Percentiles rank a stretch among this genome's conserved stretches.
These are phyloP conservation scores for Nerophis ophidion DNA, from an alignment of 2,113 vertebrate species.

Conservation along the genomic window DNA sequence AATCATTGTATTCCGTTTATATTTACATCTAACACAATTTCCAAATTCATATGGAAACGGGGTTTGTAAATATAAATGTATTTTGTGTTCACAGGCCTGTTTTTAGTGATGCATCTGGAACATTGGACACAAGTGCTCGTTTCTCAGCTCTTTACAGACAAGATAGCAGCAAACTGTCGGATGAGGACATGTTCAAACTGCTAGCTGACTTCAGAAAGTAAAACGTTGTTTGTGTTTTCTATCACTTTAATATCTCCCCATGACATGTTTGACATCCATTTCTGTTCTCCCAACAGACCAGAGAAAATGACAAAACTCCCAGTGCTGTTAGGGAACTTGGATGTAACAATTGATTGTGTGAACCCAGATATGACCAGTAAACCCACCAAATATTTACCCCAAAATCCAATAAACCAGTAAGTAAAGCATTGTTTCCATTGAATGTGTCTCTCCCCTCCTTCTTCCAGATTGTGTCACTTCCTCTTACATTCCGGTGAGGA, in stretches of 20 bases:
- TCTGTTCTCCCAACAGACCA: constrained; percentile 69
- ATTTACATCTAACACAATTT: too few species aligned
- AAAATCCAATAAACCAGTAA: constrained; percentile 1
- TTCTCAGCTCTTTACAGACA: constrained; percentile 94
- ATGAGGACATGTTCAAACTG: constrained; percentile 94
- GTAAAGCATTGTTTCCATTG: neutral
- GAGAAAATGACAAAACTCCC: constrained; percentile 98
- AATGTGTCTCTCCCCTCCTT: constrained; percentile 10
- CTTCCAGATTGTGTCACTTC: constrained; percentile 88
- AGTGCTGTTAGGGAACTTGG: constrained; percentile 92
- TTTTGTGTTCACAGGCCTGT: constrained; percentile 73
- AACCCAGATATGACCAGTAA: constrained; percentile 88
- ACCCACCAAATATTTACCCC: constrained; percentile 36
- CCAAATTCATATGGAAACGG: too few species aligned
- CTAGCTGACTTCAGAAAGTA: constrained; percentile 95
- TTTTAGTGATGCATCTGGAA: constrained; percentile 90
- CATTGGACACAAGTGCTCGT: constrained; percentile 84
- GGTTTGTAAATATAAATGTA: too few species aligned
- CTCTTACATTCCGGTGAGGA: constrained; percentile 91
- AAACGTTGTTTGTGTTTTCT: constrained; percentile 35
- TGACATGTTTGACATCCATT: neutral
- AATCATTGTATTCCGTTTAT: too few species aligned
- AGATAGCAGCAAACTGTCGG: constrained; percentile 93
- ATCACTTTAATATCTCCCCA: neutral
- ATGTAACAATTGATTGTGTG: constrained; percentile 89